phyloP scores from a whole-genome alignment of 2,888 invertebrate genomes.

The Polydrusus tereticollis region DNA sequence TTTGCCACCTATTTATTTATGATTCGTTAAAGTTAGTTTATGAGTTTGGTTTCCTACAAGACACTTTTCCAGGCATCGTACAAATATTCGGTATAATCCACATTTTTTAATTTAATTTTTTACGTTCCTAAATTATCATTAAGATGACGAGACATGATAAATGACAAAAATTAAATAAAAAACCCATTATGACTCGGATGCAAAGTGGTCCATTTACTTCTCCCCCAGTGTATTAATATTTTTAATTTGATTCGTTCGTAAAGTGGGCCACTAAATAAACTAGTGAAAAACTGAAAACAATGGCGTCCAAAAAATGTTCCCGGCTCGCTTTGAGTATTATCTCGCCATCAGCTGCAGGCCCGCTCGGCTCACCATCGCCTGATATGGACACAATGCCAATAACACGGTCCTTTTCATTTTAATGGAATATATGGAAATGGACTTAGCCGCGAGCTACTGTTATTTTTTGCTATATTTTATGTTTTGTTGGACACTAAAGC shows the following conservation, averaged over 20 bases:
- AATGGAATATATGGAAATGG: conserved; percentile 35
- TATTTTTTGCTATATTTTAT: conserved; percentile 19
- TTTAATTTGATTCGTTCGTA: conserved; percentile 22
- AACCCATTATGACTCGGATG: not conserved
- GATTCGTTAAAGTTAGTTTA: too few species aligned
- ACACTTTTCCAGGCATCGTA: too few species aligned
- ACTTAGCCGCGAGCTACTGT: conserved; percentile 21
- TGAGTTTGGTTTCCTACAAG: too few species aligned
- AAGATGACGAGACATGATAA: too few species aligned
- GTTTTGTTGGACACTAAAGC: not conserved
- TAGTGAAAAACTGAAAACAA: conserved; percentile 62
- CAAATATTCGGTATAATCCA: too few species aligned
- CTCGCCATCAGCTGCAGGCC: conserved; percentile 64
- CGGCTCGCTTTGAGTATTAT: conserved; percentile 62
- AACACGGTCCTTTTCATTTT: conserved; percentile 53
- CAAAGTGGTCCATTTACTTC: not conserved
- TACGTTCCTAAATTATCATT: too few species aligned
- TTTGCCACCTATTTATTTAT: too few species aligned
- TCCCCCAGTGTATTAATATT: not conserved
- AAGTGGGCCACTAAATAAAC: conserved; percentile 53
- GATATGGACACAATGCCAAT: conserved; percentile 65
- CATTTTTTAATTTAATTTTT: too few species aligned
- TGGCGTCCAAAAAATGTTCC: conserved; percentile 62
- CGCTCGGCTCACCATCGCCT: conserved; percentile 56
- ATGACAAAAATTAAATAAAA: not conserved